Percentiles rank a stretch among this genome's conserved stretches.
These are phyloP conservation scores for Chamaea fasciata DNA, from an alignment of 2,113 vertebrate genomes.

Conservation along the genomic window DNA sequence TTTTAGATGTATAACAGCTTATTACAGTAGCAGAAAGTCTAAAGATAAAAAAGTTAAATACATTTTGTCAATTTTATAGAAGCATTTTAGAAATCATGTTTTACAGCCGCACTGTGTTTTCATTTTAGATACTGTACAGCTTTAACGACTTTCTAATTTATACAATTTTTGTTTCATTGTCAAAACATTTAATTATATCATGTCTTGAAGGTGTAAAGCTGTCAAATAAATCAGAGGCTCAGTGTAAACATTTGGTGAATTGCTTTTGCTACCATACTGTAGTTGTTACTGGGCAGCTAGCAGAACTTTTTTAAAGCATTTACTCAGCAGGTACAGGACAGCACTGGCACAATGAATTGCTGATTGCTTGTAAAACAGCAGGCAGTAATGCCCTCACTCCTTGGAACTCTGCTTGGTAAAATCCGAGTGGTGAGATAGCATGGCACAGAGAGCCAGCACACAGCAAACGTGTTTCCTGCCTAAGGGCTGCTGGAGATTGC, in stretches of 20 bases:
- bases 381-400: slow-evolving; percentile 70
- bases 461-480: neutral
- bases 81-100: slow-evolving; percentile 36
- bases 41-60: slow-evolving; percentile 10
- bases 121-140: slow-evolving; percentile 67
- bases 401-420: slow-evolving; percentile 55
- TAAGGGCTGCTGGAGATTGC: neutral
- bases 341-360: slow-evolving; percentile 64
- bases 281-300: slow-evolving; percentile 60
- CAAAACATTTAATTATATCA: slow-evolving; percentile 86
- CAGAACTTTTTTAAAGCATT: slow-evolving; percentile 63
- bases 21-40: slow-evolving; percentile 8
- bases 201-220: slow-evolving; percentile 83
- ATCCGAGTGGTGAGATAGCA: neutral
- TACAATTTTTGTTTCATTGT: slow-evolving; percentile 83
- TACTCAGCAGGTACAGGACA: slow-evolving; percentile 75
- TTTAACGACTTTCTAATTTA: slow-evolving; percentile 79
- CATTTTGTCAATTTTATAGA: slow-evolving; percentile 32
- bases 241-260: slow-evolving; percentile 77
- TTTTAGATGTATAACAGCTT: neutral
- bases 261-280: slow-evolving; percentile 71
- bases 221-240: slow-evolving; percentile 84
- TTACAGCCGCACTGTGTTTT: slow-evolving; percentile 58
- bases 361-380: slow-evolving; percentile 77
- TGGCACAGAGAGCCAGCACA: neutral